Evolutionary conservation across 2,113 vertebrate species (phyloP).

Genomic region (Lonchura striata): DNA sequence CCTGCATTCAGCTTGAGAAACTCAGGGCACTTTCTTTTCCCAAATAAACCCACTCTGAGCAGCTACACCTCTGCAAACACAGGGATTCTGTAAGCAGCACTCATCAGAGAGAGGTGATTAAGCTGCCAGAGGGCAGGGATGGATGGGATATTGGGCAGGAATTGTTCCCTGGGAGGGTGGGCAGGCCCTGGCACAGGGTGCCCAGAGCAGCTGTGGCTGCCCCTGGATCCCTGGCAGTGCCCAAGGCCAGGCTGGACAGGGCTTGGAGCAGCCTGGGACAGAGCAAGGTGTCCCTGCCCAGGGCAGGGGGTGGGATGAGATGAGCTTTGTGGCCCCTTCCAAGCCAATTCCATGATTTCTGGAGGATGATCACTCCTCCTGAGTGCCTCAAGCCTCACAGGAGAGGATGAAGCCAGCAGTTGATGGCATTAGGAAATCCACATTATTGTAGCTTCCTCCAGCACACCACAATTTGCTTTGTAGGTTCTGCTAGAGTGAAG

Average conservation of each 20-base stretch:
- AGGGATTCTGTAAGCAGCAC: neutral
- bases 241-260: rapidly evolving
- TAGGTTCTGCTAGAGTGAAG: neutral
- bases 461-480: neutral
- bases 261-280: rapidly evolving
- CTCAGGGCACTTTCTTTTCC: neutral
- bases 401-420: neutral
- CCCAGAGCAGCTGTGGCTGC: neutral
- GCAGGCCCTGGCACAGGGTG: neutral
- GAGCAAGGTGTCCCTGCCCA: neutral
- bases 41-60: neutral
- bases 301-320: neutral
- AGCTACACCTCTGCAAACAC: neutral
- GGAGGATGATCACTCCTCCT: rapidly evolving
- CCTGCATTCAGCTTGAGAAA: neutral
- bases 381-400: neutral
- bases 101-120: neutral
- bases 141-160: neutral
- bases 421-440: neutral
- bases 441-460: neutral
- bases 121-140: neutral
- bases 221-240: neutral
- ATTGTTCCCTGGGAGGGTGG: neutral
- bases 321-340: neutral
- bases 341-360: neutral